These are phyloP conservation scores for Stenolophus ochropezus DNA, from an alignment of 2,888 invertebrate species.

Conservation along the genomic window DNA sequence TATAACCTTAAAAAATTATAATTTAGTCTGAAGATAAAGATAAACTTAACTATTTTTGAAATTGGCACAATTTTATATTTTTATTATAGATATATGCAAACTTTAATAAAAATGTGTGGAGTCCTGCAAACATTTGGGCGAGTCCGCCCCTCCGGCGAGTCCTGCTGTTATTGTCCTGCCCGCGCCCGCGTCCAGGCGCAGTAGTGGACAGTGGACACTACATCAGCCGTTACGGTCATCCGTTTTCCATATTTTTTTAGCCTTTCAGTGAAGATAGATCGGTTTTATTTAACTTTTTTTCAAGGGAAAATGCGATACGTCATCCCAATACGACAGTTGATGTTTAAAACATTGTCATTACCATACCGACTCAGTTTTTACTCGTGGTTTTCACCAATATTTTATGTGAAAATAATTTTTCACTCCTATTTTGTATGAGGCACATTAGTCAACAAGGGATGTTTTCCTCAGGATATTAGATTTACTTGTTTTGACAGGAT, in stretches of 20 bases:
- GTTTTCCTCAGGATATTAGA: neutral
- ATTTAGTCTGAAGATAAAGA: no score
- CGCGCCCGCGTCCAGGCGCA: neutral
- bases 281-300: constrained; percentile 52
- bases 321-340: constrained; percentile 40
- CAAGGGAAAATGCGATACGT: constrained; percentile 47
- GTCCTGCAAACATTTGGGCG: neutral
- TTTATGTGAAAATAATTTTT: constrained; percentile 6
- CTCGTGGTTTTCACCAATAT: constrained; percentile 9
- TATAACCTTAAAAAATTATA: no score
- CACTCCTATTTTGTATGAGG: neutral
- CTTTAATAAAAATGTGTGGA: neutral
- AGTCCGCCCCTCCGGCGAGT: neutral
- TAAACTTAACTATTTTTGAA: no score
- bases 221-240: constrained; percentile 45
- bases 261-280: constrained; percentile 51
- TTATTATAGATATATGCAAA: neutral
- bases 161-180: constrained; percentile 9
- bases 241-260: constrained; percentile 50
- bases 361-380: constrained; percentile 27
- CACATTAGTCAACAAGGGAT: constrained; percentile 6
- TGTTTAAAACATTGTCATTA: constrained; percentile 47
- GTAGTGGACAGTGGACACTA: constrained; percentile 38
- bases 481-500: neutral
- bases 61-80: no score